Conservation (phyloP, 2,113 vertebrate genomes). For the Agelaius phoeniceus region DNA sequence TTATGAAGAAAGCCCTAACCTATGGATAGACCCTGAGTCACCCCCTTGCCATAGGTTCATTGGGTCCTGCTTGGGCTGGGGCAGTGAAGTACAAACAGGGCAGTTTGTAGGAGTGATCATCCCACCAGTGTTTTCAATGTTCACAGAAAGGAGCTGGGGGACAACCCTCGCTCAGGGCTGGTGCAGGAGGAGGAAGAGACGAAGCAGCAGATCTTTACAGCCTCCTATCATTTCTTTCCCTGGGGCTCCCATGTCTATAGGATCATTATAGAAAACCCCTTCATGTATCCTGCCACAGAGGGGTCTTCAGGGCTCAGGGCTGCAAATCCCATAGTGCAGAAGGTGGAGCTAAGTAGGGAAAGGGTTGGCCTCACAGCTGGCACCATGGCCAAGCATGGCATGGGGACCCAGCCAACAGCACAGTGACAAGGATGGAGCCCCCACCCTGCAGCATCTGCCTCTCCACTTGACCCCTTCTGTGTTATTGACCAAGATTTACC, state of each 20-base stretch:
- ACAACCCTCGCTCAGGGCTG: not conserved
- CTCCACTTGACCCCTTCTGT: not conserved
- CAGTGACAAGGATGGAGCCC: fast-evolving
- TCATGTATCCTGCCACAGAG: not conserved
- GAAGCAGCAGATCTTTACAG: not conserved
- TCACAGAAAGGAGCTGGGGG: not conserved
- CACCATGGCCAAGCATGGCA: not conserved
- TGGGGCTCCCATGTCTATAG: not conserved
- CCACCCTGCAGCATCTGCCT: not conserved
- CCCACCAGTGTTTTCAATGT: not conserved
- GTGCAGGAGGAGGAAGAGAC: not conserved
- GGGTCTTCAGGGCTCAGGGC: not conserved
- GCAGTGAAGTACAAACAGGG: not conserved
- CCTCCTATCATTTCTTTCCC: not conserved
- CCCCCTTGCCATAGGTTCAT: not conserved
- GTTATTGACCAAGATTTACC: not conserved
- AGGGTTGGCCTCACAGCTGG: not conserved
- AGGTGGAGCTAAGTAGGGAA: not conserved
- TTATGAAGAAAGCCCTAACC: not conserved
- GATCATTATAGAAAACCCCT: not conserved
- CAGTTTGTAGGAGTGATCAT: not conserved
- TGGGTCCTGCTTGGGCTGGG: not conserved
- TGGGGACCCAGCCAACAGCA: not conserved
- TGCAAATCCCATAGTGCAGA: not conserved
- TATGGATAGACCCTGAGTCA: not conserved